Base-by-base conservation (phyloP, 2,888 invertebrate species). In the Ophion slaviceki region DNA sequence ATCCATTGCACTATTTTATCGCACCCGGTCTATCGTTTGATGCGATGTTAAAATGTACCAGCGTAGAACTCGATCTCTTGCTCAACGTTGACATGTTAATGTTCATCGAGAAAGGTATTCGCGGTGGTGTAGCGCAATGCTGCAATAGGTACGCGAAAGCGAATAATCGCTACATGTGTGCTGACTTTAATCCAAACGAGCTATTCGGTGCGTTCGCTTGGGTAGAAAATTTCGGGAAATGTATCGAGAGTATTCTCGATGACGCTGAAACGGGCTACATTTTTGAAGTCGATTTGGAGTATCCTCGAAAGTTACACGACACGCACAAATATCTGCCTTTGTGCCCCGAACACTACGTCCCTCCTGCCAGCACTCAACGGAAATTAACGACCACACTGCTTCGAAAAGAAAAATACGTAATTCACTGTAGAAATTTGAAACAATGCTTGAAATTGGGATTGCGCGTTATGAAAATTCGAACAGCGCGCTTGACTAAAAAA, bases 351-450 rank as follows among this genome's bases (percentile, higher is more conserved):
- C 24, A 74, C 6, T 40, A 28, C 40, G 32, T 45, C 11, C 74
- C 74, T 5, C 62, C 61, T 28, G 36, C 11, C 5, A 24, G 20
- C 36, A 45, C 28, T 45, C 57, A 85, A 62, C 24, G 91, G 91
- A 87, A 77, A 81, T 75, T 62, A 75, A 75, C 24, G 62, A 47
- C 74, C 32, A 75, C 62, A 24, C 24, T 75, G 11, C 5, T 45
- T 17, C 4, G 62, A 24, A 75, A 75, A 62, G 28, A 62, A 24
- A 84, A 85, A 53, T 92, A 89, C 75, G 84, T 92, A 17, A 89
- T 91, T 32, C 91, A 92, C 6, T 36, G 2, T 36, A 4, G 36
- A 36, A 36, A 2, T 36, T 36, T 36, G 36, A 2, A 36, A 6
- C 6, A 36, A 36, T 36, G 1, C 36, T 36, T 36, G 36, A 36